Conservation (phyloP, 2,113 vertebrate genomes). For the Lophura nycthemera region DNA sequence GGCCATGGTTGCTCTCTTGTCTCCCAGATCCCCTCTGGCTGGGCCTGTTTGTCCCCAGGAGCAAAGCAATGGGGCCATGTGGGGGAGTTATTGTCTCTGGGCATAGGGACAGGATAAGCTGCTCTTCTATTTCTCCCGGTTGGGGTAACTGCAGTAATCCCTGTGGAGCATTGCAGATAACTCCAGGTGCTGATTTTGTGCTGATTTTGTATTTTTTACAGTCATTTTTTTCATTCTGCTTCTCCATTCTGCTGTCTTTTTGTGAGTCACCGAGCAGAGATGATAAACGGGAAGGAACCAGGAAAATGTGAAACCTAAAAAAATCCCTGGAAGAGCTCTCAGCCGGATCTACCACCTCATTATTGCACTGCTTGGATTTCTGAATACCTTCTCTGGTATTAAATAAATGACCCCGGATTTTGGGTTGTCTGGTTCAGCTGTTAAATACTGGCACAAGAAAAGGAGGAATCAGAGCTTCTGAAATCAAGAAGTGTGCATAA, state of each 20-base stretch:
- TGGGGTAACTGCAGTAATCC: not conserved
- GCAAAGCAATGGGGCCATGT: not conserved
- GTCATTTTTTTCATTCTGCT: not conserved
- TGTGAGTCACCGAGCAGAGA: not conserved
- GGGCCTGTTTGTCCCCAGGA: not conserved
- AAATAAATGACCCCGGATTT: not conserved
- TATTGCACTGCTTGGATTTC: not conserved
- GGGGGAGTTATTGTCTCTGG: not conserved
- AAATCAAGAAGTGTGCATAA: not conserved
- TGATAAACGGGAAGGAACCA: not conserved
- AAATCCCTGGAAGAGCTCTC: not conserved
- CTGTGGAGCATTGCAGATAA: not conserved
- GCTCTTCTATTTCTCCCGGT: not conserved
- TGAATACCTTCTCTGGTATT: not conserved
- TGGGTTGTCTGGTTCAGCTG: not conserved
- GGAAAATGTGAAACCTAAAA: not conserved
- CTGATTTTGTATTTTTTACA: conserved; percentile 20
- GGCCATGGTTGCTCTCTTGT: not conserved
- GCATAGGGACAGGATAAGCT: not conserved
- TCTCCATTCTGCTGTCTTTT: not conserved
- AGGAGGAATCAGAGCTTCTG: not conserved
- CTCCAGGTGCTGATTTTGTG: not conserved
- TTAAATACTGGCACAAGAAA: not conserved
- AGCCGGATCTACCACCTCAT: not conserved
- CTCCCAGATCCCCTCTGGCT: not conserved